phyloP scores from a whole-genome alignment of 2,888 invertebrate genomes.

The Ectemnius continuus region DNA sequence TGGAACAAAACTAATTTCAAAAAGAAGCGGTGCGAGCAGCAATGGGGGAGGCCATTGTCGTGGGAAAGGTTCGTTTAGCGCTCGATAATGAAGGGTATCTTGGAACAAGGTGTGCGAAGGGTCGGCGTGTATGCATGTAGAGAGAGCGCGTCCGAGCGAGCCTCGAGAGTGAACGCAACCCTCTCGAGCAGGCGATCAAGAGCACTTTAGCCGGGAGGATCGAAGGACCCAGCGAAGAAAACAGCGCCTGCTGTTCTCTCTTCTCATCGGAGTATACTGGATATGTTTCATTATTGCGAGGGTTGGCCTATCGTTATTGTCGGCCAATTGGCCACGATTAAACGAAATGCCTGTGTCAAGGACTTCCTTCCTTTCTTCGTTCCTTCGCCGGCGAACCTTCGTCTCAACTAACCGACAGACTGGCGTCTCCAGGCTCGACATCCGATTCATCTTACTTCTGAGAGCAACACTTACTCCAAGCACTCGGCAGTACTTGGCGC shows the following conservation, averaged over 20 bases:
- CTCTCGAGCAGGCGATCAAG: slow-evolving; percentile 48
- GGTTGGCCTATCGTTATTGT: slow-evolving; percentile 16
- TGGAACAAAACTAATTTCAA: slow-evolving; percentile 64
- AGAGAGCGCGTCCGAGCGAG: slow-evolving; percentile 19
- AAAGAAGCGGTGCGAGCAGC: slow-evolving; percentile 36
- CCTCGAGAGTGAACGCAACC: slow-evolving; percentile 28
- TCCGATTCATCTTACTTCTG: not conserved
- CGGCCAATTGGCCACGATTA: not conserved
- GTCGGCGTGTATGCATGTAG: not conserved
- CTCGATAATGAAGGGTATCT: slow-evolving; percentile 57
- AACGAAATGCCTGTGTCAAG: not conserved
- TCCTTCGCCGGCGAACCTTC: not conserved
- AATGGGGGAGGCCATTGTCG: slow-evolving; percentile 44
- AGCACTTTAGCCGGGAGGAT: slow-evolving; percentile 44
- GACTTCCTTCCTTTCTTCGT: not conserved
- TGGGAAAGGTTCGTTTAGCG: slow-evolving; percentile 55
- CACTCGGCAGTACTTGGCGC: not conserved
- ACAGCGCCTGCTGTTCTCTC: slow-evolving; percentile 5
- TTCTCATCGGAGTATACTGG: not conserved
- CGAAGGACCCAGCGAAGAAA: slow-evolving; percentile 26
- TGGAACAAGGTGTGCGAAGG: slow-evolving; percentile 29
- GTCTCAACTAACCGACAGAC: not conserved
- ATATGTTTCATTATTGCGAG: not conserved
- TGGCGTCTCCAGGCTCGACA: not conserved
- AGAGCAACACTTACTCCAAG: not conserved